A percentile compares a stretch with the other conserved stretches of the same genome.
Evolutionary conservation across 2,888 invertebrate genomes (phyloP).

Genomic region (Pollenia amentaria): DNA sequence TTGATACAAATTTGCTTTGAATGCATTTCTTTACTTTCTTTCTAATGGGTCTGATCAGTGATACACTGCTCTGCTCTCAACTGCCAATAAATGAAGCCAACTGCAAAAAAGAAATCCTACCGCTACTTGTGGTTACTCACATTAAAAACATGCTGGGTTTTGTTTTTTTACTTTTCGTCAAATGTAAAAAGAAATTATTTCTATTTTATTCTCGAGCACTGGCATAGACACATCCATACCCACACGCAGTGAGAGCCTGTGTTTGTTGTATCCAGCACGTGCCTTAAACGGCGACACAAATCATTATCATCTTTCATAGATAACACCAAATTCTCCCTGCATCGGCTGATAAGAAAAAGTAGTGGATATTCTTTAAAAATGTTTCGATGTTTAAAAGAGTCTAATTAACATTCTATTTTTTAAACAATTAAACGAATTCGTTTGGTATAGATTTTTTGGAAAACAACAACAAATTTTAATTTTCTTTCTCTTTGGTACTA

Average conservation of each 20-base stretch:
- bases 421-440: too few species aligned
- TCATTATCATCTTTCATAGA: constrained; percentile 49
- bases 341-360: background rate
- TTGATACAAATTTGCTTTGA: constrained; percentile 61
- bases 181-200: constrained; percentile 9
- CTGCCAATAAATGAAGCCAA: constrained; percentile 23
- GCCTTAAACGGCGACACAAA: constrained; percentile 65
- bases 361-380: constrained; percentile 19
- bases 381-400: constrained; percentile 4
- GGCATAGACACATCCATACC: constrained; percentile 6
- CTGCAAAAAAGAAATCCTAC: constrained; percentile 21
- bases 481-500: too few species aligned
- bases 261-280: constrained; percentile 62
- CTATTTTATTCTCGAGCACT: constrained; percentile 22
- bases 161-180: constrained; percentile 28
- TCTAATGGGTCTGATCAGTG: constrained; percentile 52
- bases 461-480: too few species aligned
- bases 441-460: too few species aligned
- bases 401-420: background rate
- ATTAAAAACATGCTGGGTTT: constrained; percentile 59
- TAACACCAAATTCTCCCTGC: constrained; percentile 29
- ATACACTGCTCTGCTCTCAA: constrained; percentile 23
- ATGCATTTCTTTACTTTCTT: constrained; percentile 56
- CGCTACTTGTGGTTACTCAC: constrained; percentile 70
- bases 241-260: constrained; percentile 1